Percentiles rank a stretch among this genome's conserved stretches.
Evolutionary conservation across 2,888 invertebrate species (phyloP).

Genomic region (Thelaira solivaga): DNA sequence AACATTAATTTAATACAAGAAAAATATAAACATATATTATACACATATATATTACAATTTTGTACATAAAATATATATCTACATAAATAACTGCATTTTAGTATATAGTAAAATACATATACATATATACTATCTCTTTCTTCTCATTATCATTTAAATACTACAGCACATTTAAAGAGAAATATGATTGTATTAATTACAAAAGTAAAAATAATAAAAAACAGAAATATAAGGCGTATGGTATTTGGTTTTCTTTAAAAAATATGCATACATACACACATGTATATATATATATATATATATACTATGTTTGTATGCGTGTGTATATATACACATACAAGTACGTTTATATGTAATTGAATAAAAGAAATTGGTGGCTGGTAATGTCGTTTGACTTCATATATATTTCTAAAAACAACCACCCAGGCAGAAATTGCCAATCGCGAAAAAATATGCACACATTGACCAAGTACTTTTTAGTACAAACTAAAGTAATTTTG

Average conservation of each 20-base stretch:
- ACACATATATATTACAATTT: slow-evolving; percentile 39
- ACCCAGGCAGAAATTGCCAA: no score
- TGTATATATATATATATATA: no score
- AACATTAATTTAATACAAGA: slow-evolving; percentile 10
- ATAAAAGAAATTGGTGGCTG: no score
- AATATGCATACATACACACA: background rate
- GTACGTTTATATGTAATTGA: no score
- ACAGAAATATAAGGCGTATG: slow-evolving; percentile 10
- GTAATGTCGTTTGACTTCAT: no score
- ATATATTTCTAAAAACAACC: no score
- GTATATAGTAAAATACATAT: slow-evolving; percentile 11
- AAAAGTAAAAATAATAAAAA: slow-evolving; percentile 43
- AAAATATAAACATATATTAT: slow-evolving; percentile 21
- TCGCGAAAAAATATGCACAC: no score
- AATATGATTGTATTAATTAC: slow-evolving; percentile 57
- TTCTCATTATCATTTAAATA: slow-evolving; percentile 56
- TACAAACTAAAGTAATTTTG: no score
- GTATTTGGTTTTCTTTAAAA: slow-evolving; percentile 1
- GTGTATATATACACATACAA: no score
- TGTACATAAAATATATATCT: slow-evolving; percentile 53
- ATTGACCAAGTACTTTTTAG: no score
- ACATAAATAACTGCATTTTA: slow-evolving; percentile 29
- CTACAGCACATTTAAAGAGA: slow-evolving; percentile 54
- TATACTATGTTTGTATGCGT: no score
- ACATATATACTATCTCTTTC: no score